Evolutionary conservation across 1,140 invertebrate genomes (phyloP), one percentile per base, ranked within the genome.

Genomic region (Phenacoccus solenopsis): DNA sequence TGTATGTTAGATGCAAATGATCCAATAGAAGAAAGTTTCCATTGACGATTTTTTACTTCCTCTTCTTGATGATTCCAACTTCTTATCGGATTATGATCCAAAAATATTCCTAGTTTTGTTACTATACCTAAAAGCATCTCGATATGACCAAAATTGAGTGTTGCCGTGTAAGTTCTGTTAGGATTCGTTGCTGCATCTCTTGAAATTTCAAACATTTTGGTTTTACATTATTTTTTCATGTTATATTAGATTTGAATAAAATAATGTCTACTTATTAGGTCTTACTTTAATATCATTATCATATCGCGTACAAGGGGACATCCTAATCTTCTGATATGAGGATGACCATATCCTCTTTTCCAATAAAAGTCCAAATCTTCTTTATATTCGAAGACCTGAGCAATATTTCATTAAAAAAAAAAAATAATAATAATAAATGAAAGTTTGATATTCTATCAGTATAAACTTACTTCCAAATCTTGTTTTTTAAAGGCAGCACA

Each of bases 301-400:
- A 94, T 84, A 73, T 94, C 88, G 74, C 87, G 84, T 0, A 92
- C 78, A 1, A 86, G 80, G 0, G 85, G 83, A 78, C 92, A 94
- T 59, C 88, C 90, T 30, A 92, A 80, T 68, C 84, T 82, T 32
- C 78, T 78, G 72, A 87, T 87, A 49, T 85, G 79, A 9, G 82
- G 77, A 69, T 85, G 84, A 0, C 90, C 90, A 76, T 90, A 89
- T 2, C 90, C 89, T 69, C 84, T 82, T 69, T 83, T 85, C 77
- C 90, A 91, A 75, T 89, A 93, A 72, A 88, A 86, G 76, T 89
- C 82, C 7, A 94, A 77, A 79, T 94, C 91, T 76, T 90, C 86
- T 0, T 81, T 78, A 75, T 92, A 94, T 76, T 94, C 90, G 25
- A 93, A 71, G 3, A 89, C 76, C 71, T 84, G 16, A 9, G 4